phyloP scores from a whole-genome alignment of 2,888 invertebrate genomes.

The Lordiphosa fenestrarum region DNA sequence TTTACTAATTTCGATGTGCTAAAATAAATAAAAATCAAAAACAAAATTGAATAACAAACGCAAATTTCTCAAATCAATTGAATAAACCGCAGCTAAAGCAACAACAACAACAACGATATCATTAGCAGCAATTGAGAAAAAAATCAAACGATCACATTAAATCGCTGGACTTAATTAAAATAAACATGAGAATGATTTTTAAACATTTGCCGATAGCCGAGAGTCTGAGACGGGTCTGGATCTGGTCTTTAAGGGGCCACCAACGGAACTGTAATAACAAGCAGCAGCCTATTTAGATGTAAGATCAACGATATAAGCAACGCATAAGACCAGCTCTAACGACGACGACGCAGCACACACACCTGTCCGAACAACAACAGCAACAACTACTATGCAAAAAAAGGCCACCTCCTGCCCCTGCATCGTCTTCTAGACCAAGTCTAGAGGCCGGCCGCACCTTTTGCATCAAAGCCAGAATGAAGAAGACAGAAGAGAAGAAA shows the following conservation, averaged over 20 bases:
- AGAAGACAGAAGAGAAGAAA: background rate
- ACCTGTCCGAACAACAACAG: slow-evolving; percentile 50
- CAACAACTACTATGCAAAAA: slow-evolving; percentile 43
- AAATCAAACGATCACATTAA: slow-evolving; percentile 41
- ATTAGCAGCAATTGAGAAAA: slow-evolving; percentile 28
- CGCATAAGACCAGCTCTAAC: slow-evolving; percentile 43
- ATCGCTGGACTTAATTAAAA: slow-evolving; percentile 61
- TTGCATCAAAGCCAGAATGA: slow-evolving; percentile 11
- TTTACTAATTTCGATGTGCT: slow-evolving; percentile 47
- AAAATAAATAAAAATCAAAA: slow-evolving; percentile 31
- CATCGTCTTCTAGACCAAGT: slow-evolving; percentile 3
- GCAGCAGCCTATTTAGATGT: slow-evolving; percentile 62
- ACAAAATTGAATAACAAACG: slow-evolving; percentile 15
- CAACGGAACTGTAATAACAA: slow-evolving; percentile 36
- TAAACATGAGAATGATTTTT: slow-evolving; percentile 61
- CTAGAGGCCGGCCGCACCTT: slow-evolving; percentile 42
- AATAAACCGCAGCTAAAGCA: slow-evolving; percentile 26
- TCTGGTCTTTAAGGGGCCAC: slow-evolving; percentile 16
- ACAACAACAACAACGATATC: slow-evolving; percentile 28
- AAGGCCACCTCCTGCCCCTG: slow-evolving; percentile 10
- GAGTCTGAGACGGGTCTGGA: slow-evolving; percentile 26
- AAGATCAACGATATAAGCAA: slow-evolving; percentile 57
- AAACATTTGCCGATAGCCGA: slow-evolving; percentile 34
- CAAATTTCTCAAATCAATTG: slow-evolving; percentile 37
- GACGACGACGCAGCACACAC: slow-evolving; percentile 24